phyloP scores from a whole-genome alignment of 2,797 vertebrate species.

The Cyprinella venusta region DNA sequence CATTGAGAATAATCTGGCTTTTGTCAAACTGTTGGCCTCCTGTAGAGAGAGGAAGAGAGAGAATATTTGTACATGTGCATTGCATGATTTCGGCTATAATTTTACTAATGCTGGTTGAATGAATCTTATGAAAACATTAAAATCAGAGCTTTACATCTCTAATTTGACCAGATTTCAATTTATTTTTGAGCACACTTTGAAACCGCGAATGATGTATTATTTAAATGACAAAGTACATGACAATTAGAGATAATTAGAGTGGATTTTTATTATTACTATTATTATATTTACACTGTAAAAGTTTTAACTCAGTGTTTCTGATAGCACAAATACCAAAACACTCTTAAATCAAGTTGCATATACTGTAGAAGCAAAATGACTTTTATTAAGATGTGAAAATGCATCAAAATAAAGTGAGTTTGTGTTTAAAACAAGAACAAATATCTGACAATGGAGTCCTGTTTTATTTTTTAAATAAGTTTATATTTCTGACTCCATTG shows the following conservation, averaged over 20 bases:
- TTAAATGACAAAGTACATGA: not conserved
- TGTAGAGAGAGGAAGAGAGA: constrained; percentile 62
- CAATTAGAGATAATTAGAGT: constrained; percentile 64
- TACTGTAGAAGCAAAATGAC: no score
- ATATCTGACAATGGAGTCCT: no score
- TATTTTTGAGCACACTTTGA: not conserved
- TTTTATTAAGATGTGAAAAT: no score
- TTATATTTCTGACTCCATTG: no score
- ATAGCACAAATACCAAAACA: not conserved
- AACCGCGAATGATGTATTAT: not conserved
- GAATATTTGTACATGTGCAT: not conserved
- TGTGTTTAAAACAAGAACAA: no score
- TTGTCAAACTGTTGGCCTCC: constrained; percentile 88
- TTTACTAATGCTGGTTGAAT: not conserved
- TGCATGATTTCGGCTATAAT: not conserved
- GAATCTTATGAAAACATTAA: no score
- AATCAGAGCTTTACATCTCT: no score
- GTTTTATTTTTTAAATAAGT: no score
- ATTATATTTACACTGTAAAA: not conserved
- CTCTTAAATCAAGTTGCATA: not conserved
- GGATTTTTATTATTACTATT: constrained; percentile 8
- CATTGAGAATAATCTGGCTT: constrained; percentile 86
- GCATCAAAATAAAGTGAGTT: no score
- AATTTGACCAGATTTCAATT: no score
- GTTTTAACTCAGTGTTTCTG: no score